phyloP scores from a whole-genome alignment of 2,888 invertebrate genomes.

The Gasteruption jaculator region DNA sequence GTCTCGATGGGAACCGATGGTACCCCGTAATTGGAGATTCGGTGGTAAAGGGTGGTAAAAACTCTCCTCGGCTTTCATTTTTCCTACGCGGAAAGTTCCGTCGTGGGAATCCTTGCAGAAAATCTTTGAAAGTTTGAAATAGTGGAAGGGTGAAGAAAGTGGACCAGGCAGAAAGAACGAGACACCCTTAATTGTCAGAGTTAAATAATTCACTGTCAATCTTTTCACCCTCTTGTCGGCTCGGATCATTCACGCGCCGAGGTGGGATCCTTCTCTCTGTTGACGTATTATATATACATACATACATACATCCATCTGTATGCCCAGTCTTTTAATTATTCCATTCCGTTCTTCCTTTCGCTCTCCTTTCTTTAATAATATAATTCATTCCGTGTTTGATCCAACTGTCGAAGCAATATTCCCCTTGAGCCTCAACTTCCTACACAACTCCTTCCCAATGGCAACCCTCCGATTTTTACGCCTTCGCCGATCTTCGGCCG shows the following conservation, averaged over 20 bases:
- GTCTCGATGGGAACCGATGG: no score
- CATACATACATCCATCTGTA: constrained; percentile 4
- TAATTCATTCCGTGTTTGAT: constrained; percentile 45
- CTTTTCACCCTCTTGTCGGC: constrained; percentile 38
- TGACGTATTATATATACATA: constrained; percentile 2
- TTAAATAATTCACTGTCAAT: constrained; percentile 50
- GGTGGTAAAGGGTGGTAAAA: no score
- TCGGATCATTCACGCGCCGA: constrained; percentile 21
- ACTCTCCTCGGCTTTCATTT: no score
- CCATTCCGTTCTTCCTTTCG: constrained; percentile 34
- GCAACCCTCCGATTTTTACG: no score
- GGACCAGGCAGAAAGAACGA: constrained; percentile 11
- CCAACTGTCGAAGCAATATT: constrained; percentile 31
- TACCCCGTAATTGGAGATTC: no score
- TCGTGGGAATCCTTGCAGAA: no score
- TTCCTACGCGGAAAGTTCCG: no score
- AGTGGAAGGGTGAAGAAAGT: constrained; percentile 4
- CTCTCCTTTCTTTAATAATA: no score
- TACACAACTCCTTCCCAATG: no score
- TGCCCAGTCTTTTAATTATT: constrained; percentile 44
- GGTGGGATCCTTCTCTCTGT: constrained; percentile 4
- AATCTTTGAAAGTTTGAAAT: no score
- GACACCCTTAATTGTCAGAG: constrained; percentile 41
- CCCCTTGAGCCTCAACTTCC: no score
- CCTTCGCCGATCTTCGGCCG: constrained; percentile 15